Conservation (phyloP, 2,113 vertebrate species). For the Odontesthes bonariensis region DNA sequence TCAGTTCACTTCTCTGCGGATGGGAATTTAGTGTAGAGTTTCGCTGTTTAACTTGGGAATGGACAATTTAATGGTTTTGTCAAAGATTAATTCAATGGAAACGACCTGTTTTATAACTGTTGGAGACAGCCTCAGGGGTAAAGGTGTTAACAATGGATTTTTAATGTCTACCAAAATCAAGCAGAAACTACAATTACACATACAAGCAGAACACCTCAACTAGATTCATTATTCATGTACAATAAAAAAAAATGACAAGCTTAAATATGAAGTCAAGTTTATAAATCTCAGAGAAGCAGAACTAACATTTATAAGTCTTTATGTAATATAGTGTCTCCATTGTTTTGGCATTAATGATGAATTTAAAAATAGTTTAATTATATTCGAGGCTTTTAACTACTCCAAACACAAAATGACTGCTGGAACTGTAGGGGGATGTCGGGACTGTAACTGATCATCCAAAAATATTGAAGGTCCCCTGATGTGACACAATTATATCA, state of each 20-base stretch:
- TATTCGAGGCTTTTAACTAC: conserved; percentile 7
- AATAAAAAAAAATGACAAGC: not conserved
- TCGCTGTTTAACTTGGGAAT: conserved; percentile 40
- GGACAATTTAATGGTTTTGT: conserved; percentile 39
- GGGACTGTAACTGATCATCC: conserved; percentile 57
- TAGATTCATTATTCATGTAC: not conserved
- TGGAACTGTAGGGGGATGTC: conserved; percentile 76
- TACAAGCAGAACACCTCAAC: not conserved
- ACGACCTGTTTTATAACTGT: not conserved
- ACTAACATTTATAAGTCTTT: not conserved
- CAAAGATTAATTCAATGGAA: conserved; percentile 31
- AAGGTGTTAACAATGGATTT: not conserved
- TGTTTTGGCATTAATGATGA: conserved; percentile 29
- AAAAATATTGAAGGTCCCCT: conserved; percentile 46
- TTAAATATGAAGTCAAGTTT: not conserved
- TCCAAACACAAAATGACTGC: conserved; percentile 18
- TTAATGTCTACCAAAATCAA: not conserved
- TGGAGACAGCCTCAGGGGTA: conserved; percentile 28
- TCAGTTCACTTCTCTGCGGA: conserved; percentile 16
- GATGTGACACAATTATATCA: conserved; percentile 55
- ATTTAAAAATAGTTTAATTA: conserved; percentile 6
- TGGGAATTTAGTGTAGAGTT: conserved; percentile 29
- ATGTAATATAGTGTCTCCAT: not conserved
- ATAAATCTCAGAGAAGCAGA: not conserved
- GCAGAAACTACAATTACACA: not conserved